phyloP scores from a whole-genome alignment of 2,888 invertebrate species.

The Himalopsyche anomala region DNA sequence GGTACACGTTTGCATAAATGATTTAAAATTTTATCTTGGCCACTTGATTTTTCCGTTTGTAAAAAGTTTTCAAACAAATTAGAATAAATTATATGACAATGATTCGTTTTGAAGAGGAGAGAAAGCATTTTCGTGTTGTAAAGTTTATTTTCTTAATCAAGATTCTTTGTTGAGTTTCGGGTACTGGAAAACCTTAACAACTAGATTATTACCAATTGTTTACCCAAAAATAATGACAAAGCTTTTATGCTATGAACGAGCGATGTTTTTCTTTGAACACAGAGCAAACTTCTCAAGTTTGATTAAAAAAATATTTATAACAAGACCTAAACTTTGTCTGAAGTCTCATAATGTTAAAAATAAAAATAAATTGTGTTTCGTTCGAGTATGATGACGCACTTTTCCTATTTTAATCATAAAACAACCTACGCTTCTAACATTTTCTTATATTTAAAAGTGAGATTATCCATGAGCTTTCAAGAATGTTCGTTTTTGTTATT shows the following conservation, averaged over 20 bases:
- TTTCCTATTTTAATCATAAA: not conserved
- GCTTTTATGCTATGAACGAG: conserved; percentile 2
- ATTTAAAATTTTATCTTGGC: not conserved
- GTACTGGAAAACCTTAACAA: conserved; percentile 33
- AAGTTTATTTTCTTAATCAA: conserved; percentile 60
- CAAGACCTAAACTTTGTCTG: conserved; percentile 8
- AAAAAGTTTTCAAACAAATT: conserved; percentile 57
- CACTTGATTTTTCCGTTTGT: conserved; percentile 19
- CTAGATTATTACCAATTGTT: conserved; percentile 34
- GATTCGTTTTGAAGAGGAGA: conserved; percentile 59
- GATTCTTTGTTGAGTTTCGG: conserved; percentile 50
- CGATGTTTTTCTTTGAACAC: conserved; percentile 17
- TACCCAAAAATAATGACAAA: conserved; percentile 30
- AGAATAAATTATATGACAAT: conserved; percentile 60
- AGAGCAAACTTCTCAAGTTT: conserved; percentile 12
- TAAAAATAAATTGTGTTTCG: not conserved
- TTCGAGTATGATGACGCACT: not conserved
- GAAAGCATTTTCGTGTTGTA: conserved; percentile 56
- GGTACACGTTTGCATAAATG: not conserved
- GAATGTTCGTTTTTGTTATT: too few species aligned
- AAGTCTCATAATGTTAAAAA: not conserved
- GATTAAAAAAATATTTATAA: conserved; percentile 30
- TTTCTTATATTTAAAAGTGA: too few species aligned
- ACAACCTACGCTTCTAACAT: not conserved
- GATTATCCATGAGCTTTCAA: too few species aligned